phyloP scores from a whole-genome alignment of 2,113 vertebrate genomes.

The Aleadryas rufinucha region DNA sequence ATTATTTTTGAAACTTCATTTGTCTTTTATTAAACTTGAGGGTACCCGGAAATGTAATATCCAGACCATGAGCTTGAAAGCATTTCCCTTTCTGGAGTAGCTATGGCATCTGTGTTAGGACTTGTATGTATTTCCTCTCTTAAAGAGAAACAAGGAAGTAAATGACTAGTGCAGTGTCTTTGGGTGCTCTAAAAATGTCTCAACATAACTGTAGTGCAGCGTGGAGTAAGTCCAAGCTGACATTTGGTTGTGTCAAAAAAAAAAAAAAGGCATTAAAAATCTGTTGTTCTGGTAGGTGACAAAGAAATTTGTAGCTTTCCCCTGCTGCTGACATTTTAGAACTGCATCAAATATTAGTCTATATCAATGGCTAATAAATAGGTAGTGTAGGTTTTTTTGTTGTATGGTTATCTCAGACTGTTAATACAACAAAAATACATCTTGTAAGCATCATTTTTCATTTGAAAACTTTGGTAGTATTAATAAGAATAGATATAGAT shows the following conservation, averaged over 20 bases:
- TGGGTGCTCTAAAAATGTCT: not conserved
- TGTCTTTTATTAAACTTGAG: not conserved
- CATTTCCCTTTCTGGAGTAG: not conserved
- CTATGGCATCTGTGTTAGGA: not conserved
- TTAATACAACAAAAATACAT: not conserved
- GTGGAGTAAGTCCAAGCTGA: not conserved
- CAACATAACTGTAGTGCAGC: not conserved
- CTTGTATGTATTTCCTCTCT: not conserved
- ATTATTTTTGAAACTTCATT: not conserved
- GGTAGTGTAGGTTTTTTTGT: not conserved
- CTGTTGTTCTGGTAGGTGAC: not conserved
- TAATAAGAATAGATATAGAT: not conserved
- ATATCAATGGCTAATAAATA: conserved; percentile 72
- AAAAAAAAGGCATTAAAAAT: not conserved
- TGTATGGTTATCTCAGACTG: not conserved
- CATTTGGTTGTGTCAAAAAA: not conserved
- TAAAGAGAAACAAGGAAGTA: not conserved
- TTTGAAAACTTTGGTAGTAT: not conserved
- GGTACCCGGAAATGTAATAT: not conserved
- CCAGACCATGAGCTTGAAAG: not conserved
- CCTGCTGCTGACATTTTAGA: conserved; percentile 42
- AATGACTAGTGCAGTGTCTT: not conserved
- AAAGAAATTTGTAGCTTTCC: not conserved
- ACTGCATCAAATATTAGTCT: conserved; percentile 77
- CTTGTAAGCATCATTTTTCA: not conserved